A percentile compares a stretch with the other conserved stretches of the same genome.
Conservation (phyloP, 2,113 vertebrate genomes). For the Petaurus breviceps region DNA sequence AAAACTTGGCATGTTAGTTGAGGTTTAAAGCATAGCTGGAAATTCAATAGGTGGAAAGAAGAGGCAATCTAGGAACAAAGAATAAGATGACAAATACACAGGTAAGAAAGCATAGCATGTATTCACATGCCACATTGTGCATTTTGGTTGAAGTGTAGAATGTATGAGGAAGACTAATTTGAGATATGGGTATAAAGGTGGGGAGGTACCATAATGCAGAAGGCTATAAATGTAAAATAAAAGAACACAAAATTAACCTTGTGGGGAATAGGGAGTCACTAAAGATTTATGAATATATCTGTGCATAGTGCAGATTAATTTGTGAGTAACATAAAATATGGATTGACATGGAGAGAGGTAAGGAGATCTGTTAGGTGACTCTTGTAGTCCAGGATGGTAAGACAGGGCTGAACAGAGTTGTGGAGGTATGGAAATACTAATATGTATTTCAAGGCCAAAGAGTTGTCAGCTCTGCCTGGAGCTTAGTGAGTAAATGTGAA, state of each 20-base stretch:
- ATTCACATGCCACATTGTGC: too few relatives aligned
- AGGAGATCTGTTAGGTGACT: not conserved
- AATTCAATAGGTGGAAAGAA: not conserved
- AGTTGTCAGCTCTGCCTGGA: not conserved
- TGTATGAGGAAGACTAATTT: not conserved
- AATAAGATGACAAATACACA: too few relatives aligned
- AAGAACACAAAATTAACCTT: not conserved
- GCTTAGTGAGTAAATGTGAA: not conserved
- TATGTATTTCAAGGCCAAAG: not conserved
- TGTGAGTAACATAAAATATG: not conserved
- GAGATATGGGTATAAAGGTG: not conserved
- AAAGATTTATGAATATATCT: not conserved
- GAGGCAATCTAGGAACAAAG: not conserved
- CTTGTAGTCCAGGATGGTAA: not conserved
- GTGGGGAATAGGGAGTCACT: not conserved
- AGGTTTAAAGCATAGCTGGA: not conserved
- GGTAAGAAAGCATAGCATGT: not conserved
- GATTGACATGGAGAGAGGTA: not conserved
- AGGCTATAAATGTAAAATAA: not conserved
- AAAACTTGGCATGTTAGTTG: not conserved
- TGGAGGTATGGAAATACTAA: not conserved
- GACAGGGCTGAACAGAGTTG: not conserved
- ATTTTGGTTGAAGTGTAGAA: not conserved
- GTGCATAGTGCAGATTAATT: not conserved
- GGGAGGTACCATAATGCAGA: not conserved